Evolutionary conservation across 2,113 vertebrate species (phyloP), one percentile per base, ranked within the genome.

Genomic region (Sebastes fasciatus): DNA sequence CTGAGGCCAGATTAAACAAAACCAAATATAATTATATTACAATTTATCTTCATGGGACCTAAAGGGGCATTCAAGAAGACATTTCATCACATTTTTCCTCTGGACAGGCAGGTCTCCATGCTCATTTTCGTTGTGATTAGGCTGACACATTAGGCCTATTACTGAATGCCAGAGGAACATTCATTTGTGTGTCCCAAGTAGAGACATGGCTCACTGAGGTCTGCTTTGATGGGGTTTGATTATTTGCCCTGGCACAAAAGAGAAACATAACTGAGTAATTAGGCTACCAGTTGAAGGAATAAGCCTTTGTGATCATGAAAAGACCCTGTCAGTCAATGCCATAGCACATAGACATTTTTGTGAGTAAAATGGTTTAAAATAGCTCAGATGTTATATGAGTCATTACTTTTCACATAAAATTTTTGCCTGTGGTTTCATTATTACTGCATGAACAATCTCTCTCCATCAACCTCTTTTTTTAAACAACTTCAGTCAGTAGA

Each of bases 261-360:
- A 86, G 72, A 72, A 82, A 65, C 63, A 92, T 92, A 88, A 84
- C 45, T 82, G 73, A 42, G 73, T 91, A 83, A 92, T 91, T 86
- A 88, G 78, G 82, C 64, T 81, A 86, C 69, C 62, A 72, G 81
- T 64, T 84, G 89, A 91, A 84, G 61, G 64, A 77, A 64, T 68
- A 21, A 45, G 60, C 46, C 62, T 80, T 83, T 80, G 71, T 77
- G 55, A 88, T 86, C 10, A 85, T 75, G 45, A 85, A 92, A 91
- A 86, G 55, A 43, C 43, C 48, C 67, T 79, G 87, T 80, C 86
- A 86, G 74, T 79, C 82, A 83, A 34, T 62, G 77, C 60, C 34
- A 79, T 52, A 51, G 51, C 54, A 68, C 46, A 46, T 4, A 46
- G 6, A 43, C 1, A 63, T 64, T 70, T 80, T 40, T 10, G 19